Evolutionary conservation across 1,140 invertebrate genomes (phyloP).

Genomic region (Drosophila sp.): DNA sequence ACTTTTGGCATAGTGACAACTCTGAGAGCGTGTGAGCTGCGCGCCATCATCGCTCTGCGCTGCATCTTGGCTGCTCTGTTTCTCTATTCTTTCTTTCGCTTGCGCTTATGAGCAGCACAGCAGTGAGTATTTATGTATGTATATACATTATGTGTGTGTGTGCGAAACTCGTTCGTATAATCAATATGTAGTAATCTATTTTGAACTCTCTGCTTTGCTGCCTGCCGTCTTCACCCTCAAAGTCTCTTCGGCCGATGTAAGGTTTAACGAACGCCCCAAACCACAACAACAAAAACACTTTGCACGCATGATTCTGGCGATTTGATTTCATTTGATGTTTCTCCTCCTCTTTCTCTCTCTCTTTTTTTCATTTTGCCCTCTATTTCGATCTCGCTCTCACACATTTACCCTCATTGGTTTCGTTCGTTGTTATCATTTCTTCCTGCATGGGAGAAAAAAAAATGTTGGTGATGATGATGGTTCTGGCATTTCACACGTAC

Average conservation of each 20-base stretch:
- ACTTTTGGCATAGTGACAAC: slow-evolving; percentile 24
- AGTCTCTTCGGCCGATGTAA: slow-evolving; percentile 7
- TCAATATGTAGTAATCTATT: slow-evolving; percentile 74
- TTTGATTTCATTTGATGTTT: slow-evolving; percentile 43
- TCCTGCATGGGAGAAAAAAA: not conserved
- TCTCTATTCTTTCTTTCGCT: not conserved
- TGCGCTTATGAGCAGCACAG: not conserved
- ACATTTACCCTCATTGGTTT: not conserved
- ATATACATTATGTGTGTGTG: slow-evolving; percentile 17
- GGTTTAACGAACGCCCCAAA: slow-evolving; percentile 44
- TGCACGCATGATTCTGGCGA: slow-evolving; percentile 58
- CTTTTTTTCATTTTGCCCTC: not conserved
- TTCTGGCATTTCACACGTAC: slow-evolving; percentile 6
- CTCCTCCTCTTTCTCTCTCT: slow-evolving; percentile 8
- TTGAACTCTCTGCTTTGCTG: slow-evolving; percentile 38
- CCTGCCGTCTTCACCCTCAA: not conserved
- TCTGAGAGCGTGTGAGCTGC: slow-evolving; percentile 17
- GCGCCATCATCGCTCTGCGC: not conserved
- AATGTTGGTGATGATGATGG: not conserved
- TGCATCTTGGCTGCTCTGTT: slow-evolving; percentile 1
- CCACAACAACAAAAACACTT: slow-evolving; percentile 33
- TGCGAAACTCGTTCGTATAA: slow-evolving; percentile 75
- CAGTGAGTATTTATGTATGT: not conserved
- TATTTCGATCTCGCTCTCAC: not conserved
- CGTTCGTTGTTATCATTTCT: slow-evolving; percentile 1